Percentiles rank a stretch among this genome's conserved stretches.
Conservation (phyloP, 2,113 vertebrate species). For the Rhinolophus sinicus region DNA sequence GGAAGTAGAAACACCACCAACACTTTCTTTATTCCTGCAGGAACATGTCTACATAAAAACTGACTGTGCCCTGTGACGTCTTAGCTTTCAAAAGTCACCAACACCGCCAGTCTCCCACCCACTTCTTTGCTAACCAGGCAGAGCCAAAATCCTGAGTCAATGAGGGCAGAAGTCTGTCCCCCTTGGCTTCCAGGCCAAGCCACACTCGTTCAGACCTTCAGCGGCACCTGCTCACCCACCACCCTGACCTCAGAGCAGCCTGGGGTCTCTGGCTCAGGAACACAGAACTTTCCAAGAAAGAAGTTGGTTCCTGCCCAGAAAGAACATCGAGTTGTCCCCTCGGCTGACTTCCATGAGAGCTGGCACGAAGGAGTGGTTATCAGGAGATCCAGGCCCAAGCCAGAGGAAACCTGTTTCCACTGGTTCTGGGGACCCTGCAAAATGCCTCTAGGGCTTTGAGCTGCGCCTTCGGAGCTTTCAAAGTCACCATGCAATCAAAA, state of each 20-base stretch:
- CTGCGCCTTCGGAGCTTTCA: neutral
- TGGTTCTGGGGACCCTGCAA: neutral
- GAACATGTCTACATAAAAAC: neutral
- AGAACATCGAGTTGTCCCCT: neutral
- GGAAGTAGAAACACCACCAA: neutral
- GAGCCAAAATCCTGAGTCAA: neutral
- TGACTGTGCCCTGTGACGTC: neutral
- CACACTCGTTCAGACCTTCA: neutral
- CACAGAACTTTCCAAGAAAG: slow-evolving; percentile 59
- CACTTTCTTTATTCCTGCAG: neutral
- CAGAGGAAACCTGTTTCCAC: neutral
- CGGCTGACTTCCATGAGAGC: neutral
- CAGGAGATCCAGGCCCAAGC: neutral
- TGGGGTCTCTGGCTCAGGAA: neutral
- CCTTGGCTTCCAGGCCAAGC: neutral
- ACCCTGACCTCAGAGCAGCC: neutral
- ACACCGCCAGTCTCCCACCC: neutral
- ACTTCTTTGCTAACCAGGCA: neutral
- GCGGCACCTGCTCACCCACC: neutral
- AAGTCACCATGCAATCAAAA: neutral
- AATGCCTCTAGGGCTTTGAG: neutral
- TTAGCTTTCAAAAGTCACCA: neutral
- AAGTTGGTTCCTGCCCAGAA: slow-evolving; percentile 1
- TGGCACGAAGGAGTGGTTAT: neutral
- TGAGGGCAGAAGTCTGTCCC: neutral